Evolutionary conservation across 2,113 vertebrate species (phyloP), one percentile per base, ranked within the genome.

Genomic region (Pycnonotus jocosus): DNA sequence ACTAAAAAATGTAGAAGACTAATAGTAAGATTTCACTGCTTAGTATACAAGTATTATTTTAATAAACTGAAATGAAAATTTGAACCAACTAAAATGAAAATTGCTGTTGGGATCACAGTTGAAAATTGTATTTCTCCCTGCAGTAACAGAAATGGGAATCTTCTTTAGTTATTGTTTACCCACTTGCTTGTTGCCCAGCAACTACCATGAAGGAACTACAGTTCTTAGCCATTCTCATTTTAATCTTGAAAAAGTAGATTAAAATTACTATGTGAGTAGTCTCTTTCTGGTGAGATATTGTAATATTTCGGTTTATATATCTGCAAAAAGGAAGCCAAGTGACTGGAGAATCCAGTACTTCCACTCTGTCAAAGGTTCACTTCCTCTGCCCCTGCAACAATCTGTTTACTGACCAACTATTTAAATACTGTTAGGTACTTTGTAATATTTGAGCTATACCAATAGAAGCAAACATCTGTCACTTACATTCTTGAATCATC

Each of bases 401-500:
- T 38, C 31, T 3, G 0, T 84, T 95, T 82, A 93, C 57, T 50
- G 90, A 64, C 10, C 86, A 57, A 37, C 14, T 51, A 65, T 21
- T 83, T 70, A 91, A 95, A 93, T 37, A 95, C 66, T 38, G 42
- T 62, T 74, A 90, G 37, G 28, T 68, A 66, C 23, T 91, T 86
- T 87, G 47, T 15, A 94, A 91, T 90, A 96, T 81, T 95, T 92
- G 81, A 89, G 51, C 9, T 54, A 91, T 77, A 96, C 33, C 22
- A 96, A 96, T 50, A 90, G 76, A 93, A 97, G 37, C 60, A 98
- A 97, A 94, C 51, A 97, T 81, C 45, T 94, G 83, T 90, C 89
- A 99, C 99, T 99, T 99, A 99, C 99, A 98, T 98, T 97, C 98
- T 98, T 94, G 97, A 98, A 96, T 98, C 98, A 97, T 99, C 99